Evolutionary conservation across 1,140 invertebrate species (phyloP), one percentile per base, ranked within the genome.

Genomic region (Drosophila pandora): DNA sequence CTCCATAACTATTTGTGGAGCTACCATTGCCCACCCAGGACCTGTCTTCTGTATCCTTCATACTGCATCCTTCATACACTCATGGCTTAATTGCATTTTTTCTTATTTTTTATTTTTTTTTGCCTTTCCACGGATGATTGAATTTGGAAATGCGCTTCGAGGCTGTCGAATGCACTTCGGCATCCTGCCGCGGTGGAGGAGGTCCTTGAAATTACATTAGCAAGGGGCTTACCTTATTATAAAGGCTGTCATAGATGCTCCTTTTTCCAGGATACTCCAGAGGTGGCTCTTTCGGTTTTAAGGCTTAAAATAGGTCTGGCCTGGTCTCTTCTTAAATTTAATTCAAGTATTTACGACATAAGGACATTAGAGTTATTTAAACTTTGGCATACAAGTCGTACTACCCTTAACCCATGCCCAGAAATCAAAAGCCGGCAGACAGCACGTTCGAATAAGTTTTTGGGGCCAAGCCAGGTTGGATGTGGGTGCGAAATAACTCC

Each of bases 121-220:
- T n/a, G 55, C 45, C 23, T 41, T 72, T 78, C 48, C 77, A 87
- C 70, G 62, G 74, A 23, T 87, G 82, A 85, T 87, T 85, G 78
- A 70, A 76, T 87, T 85, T 87, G 59, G 54, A 69, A 82, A 82
- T 76, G 64, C 78, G 68, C 30, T 78, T 47, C 58, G 65, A 50
- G 62, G 59, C 65, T 72, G 68, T 47, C 43, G 54, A 59, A 50
- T 65, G 30, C 53, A 49, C 45, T 49, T 21, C 12, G 48, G n/a
- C 25, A 37, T n/a, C 34, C 10, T 37, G 25, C 34, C 32, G 9
- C 23, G 32, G 32, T 2, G 9, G 30, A 10, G 32, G 32, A 32
- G 32, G 10, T 10, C 34, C 10, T 25, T 68, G 55, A 76, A 88
- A 87, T 87, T 88, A 71, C 56, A 76, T 87, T 60, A 75, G 78